Conservation (phyloP, 2,888 invertebrate species). For the Luperina testacea region DNA sequence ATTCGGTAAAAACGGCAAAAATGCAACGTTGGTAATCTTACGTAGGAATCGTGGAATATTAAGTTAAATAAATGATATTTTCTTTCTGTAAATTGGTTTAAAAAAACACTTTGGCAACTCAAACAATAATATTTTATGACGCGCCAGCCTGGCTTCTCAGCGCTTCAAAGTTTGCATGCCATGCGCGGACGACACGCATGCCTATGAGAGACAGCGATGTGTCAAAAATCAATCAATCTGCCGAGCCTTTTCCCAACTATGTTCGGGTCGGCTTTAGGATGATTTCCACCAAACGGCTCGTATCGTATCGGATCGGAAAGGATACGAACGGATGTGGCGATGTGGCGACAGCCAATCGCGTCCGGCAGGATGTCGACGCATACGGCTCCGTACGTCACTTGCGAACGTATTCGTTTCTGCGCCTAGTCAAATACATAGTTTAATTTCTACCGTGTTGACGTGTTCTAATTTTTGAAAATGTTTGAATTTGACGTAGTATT, state of each 20-base stretch:
- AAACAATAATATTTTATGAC: neutral
- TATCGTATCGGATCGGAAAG: too few relatives aligned
- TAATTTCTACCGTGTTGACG: too few relatives aligned
- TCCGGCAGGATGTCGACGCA: too few relatives aligned
- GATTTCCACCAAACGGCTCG: too few relatives aligned
- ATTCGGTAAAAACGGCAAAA: neutral
- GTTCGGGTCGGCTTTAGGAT: neutral
- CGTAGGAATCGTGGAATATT: neutral
- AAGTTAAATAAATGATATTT: too few relatives aligned
- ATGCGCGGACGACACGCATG: neutral
- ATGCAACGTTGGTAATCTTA: neutral
- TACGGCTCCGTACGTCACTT: too few relatives aligned
- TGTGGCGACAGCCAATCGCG: too few relatives aligned
- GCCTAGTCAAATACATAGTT: too few relatives aligned
- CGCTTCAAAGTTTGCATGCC: neutral
- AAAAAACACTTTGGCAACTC: neutral
- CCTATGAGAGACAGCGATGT: neutral
- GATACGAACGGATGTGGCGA: too few relatives aligned
- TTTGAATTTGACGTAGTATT: too few relatives aligned
- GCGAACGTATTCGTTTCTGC: too few relatives aligned
- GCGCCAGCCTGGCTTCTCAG: neutral
- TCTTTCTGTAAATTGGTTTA: neutral
- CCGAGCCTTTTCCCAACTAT: neutral
- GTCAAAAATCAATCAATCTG: neutral
- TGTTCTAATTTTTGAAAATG: too few relatives aligned